Evolutionary conservation across 2,113 vertebrate species (phyloP).

Genomic region (Rhea pennata): DNA sequence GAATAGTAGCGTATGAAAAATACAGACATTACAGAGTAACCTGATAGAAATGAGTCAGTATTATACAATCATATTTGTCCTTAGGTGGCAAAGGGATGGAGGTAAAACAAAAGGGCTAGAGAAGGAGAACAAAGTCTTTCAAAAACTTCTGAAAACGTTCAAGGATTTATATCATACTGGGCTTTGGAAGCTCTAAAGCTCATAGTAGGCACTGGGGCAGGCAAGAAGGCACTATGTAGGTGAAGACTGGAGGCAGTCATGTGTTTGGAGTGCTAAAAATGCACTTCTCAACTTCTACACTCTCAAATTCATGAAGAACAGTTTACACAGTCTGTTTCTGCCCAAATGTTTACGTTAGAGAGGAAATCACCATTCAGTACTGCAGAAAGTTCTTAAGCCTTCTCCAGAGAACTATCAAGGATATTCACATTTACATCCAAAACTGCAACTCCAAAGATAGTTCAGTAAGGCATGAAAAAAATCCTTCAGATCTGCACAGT

Average conservation of each 20-base stretch:
- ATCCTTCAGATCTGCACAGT: neutral
- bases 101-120: neutral
- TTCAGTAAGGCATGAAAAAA: neutral
- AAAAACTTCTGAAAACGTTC: neutral
- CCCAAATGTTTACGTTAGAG: neutral
- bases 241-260: neutral
- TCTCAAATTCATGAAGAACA: neutral
- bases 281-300: neutral
- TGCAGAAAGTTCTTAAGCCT: neutral
- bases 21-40: neutral
- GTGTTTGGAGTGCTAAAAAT: neutral
- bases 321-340: neutral
- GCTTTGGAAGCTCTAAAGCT: neutral
- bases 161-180: neutral
- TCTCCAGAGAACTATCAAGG: neutral
- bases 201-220: no score
- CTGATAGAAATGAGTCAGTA: conserved; percentile 13
- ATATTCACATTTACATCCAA: neutral
- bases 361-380: neutral
- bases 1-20: neutral
- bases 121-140: neutral
- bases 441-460: neutral
- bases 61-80: neutral
- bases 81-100: neutral
- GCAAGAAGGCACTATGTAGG: neutral